phyloP scores from a whole-genome alignment of 2,888 invertebrate species.

The Uloborus plumipes region DNA sequence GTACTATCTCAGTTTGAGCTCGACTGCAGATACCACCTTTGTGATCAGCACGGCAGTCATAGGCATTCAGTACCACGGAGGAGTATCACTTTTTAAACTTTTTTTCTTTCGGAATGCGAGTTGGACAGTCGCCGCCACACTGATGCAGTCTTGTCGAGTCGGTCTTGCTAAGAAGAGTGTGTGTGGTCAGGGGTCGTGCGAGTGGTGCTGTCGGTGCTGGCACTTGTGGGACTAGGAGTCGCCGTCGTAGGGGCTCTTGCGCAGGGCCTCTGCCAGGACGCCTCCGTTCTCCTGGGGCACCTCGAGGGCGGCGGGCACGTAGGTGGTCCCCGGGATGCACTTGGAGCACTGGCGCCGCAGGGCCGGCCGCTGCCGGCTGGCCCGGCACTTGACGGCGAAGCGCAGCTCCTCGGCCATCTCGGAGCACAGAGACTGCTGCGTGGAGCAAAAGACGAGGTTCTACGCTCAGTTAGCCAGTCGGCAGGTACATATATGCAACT shows the following conservation, averaged over 20 bases:
- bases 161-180: too few species aligned
- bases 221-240: slow-evolving; percentile 64
- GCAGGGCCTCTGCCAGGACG: slow-evolving; percentile 79
- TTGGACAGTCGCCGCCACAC: too few species aligned
- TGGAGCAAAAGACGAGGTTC: slow-evolving; percentile 64
- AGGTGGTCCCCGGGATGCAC: slow-evolving; percentile 72
- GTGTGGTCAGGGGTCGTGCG: background rate
- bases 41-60: too few species aligned
- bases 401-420: slow-evolving; percentile 94
- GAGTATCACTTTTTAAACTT: too few species aligned
- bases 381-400: slow-evolving; percentile 87
- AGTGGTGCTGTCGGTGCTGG: slow-evolving; percentile 46
- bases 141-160: too few species aligned
- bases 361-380: slow-evolving; percentile 83
- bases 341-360: slow-evolving; percentile 82
- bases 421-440: slow-evolving; percentile 87
- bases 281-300: slow-evolving; percentile 75
- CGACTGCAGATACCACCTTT: too few species aligned
- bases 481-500: too few species aligned
- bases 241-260: slow-evolving; percentile 73
- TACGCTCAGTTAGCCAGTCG: slow-evolving; percentile 47
- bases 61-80: too few species aligned
- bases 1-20: too few species aligned
- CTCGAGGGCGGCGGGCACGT: slow-evolving; percentile 66
- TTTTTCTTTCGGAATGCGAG: too few species aligned